Evolutionary conservation across 2,797 vertebrate genomes (phyloP).

Genomic region (Momotus momota): DNA sequence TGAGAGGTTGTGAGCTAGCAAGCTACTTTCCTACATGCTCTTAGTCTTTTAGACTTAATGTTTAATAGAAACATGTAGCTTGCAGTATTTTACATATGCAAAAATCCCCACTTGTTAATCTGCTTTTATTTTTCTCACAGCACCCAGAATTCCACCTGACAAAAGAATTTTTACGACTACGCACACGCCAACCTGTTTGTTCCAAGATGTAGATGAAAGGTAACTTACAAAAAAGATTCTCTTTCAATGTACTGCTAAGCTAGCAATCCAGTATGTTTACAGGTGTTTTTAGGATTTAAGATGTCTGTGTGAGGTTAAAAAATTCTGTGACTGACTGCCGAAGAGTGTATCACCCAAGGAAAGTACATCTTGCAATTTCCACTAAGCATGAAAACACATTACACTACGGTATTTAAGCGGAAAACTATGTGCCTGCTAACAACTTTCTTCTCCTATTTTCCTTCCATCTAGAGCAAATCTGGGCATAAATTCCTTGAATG

Average conservation of each 20-base stretch:
- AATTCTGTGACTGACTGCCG: background rate
- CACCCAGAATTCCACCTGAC: conserved; percentile 93
- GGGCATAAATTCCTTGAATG: background rate
- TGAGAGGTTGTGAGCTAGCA: background rate
- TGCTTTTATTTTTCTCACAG: conserved; percentile 75
- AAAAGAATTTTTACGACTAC: conserved; percentile 98
- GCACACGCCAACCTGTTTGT: conserved; percentile 92
- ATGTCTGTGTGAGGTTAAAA: background rate
- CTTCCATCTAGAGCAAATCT: background rate
- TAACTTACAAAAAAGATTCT: conserved; percentile 25
- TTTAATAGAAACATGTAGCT: background rate
- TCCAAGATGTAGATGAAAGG: conserved; percentile 97
- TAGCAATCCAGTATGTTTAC: background rate
- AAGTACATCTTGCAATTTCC: background rate
- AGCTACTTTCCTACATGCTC: background rate
- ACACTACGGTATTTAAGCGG: background rate
- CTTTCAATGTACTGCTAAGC: background rate
- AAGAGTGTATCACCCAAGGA: background rate
- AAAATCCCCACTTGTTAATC: background rate
- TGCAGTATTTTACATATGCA: background rate
- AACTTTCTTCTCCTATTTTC: background rate
- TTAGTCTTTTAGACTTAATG: background rate
- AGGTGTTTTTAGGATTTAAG: background rate
- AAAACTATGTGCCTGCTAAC: background rate
- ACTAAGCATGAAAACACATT: background rate